Evolutionary conservation across 2,888 invertebrate species (phyloP).

Genomic region (Chalcis sispes): DNA sequence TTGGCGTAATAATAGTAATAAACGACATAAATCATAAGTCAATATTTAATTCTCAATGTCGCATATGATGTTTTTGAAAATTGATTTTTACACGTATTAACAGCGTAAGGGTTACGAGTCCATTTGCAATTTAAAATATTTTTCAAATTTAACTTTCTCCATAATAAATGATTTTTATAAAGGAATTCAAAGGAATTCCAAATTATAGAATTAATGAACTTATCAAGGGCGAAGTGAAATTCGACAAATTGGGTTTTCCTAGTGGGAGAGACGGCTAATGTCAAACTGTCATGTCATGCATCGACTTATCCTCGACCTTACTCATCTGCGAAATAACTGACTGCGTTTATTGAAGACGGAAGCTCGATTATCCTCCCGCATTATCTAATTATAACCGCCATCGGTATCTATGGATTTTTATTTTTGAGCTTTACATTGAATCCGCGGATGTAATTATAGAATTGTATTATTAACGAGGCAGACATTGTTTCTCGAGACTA

Average conservation of each 20-base stretch:
- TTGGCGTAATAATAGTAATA: too few relatives aligned
- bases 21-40: too few relatives aligned
- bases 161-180: too few relatives aligned
- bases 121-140: too few relatives aligned
- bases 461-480: slow-evolving; percentile 32
- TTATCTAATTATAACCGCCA: slow-evolving; percentile 37
- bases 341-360: not conserved
- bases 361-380: not conserved
- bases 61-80: too few relatives aligned
- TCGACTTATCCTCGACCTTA: slow-evolving; percentile 48
- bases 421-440: slow-evolving; percentile 22
- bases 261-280: slow-evolving; percentile 22
- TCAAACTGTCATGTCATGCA: slow-evolving; percentile 52
- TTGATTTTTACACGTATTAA: too few relatives aligned
- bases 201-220: slow-evolving; percentile 15
- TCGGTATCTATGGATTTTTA: slow-evolving; percentile 17
- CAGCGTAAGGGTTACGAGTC: too few relatives aligned
- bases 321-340: slow-evolving; percentile 34
- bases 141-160: too few relatives aligned
- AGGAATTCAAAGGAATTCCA: not conserved
- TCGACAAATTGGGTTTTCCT: slow-evolving; percentile 31
- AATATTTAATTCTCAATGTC: too few relatives aligned
- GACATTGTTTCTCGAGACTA: slow-evolving; percentile 40
- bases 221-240: slow-evolving; percentile 13
- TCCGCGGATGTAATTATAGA: not conserved